Evolutionary conservation across 2,888 invertebrate genomes (phyloP).

Genomic region (Leptopilina myrica): DNA sequence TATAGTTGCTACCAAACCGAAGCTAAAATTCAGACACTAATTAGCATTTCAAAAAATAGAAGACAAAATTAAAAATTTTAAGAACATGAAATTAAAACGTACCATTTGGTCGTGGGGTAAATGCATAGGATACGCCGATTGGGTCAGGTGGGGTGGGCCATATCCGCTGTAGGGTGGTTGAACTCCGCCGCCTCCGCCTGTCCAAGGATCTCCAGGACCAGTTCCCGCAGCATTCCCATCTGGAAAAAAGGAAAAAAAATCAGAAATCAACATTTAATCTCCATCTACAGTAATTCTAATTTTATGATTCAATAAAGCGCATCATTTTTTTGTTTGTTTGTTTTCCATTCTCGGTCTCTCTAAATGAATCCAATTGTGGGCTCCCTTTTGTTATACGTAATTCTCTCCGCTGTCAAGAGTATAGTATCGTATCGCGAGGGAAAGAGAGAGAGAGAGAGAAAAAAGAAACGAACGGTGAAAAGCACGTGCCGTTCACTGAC

Average conservation of each 20-base stretch:
- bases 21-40: too few relatives aligned
- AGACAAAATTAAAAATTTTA: too few relatives aligned
- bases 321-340: conserved; percentile 1
- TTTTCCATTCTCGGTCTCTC: neutral
- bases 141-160: conserved; percentile 75
- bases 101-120: conserved; percentile 78
- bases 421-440: conserved; percentile 1
- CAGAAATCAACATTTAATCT: neutral
- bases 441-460: neutral
- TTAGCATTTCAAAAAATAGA: too few relatives aligned
- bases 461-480: conserved; percentile 24
- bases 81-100: too few relatives aligned
- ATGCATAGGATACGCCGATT: conserved; percentile 76
- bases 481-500: conserved; percentile 56
- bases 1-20: too few relatives aligned
- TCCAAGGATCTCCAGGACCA: conserved; percentile 77
- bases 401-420: too few relatives aligned
- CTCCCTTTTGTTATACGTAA: too few relatives aligned
- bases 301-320: neutral
- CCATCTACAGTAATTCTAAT: neutral
- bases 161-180: conserved; percentile 75
- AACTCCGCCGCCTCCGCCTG: conserved; percentile 77
- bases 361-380: neutral
- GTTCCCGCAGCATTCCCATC: conserved; percentile 76
- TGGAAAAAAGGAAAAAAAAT: conserved; percentile 49